Evolutionary conservation across 2,888 invertebrate genomes (phyloP).

Genomic region (Zelleria hepariella): DNA sequence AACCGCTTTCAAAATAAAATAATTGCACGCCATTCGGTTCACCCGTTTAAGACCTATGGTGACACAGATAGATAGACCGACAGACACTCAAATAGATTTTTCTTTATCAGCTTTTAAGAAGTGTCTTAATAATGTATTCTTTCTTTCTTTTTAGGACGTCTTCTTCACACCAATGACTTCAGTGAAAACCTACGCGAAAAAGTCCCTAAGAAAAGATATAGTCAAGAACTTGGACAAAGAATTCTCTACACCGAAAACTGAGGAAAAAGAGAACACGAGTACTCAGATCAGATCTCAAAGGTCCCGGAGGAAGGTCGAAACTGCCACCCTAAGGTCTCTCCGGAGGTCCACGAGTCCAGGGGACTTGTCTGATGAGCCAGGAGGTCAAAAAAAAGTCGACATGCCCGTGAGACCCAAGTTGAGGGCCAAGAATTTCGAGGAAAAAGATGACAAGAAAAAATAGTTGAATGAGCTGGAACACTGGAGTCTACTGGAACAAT

Average conservation of each 20-base stretch:
- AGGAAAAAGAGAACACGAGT: background rate
- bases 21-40: too few species aligned
- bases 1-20: too few species aligned
- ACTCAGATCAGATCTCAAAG: background rate
- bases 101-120: too few species aligned
- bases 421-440: too few species aligned
- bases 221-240: conserved; percentile 52
- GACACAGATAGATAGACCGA: too few species aligned
- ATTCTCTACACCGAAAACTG: conserved; percentile 28
- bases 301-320: conserved; percentile 14
- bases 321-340: conserved; percentile 17
- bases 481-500: too few species aligned
- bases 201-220: conserved; percentile 27
- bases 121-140: too few species aligned
- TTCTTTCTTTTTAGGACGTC: conserved; percentile 29
- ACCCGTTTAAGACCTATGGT: too few species aligned
- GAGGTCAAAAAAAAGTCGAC: too few species aligned
- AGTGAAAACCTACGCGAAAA: conserved; percentile 40
- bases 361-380: conserved; percentile 24
- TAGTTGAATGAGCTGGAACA: too few species aligned
- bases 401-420: too few species aligned
- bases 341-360: conserved; percentile 47
- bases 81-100: background rate
- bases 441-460: too few species aligned
- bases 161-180: conserved; percentile 51